Evolutionary conservation across 2,888 invertebrate genomes (phyloP).

Genomic region (Argyresthia goedartella): DNA sequence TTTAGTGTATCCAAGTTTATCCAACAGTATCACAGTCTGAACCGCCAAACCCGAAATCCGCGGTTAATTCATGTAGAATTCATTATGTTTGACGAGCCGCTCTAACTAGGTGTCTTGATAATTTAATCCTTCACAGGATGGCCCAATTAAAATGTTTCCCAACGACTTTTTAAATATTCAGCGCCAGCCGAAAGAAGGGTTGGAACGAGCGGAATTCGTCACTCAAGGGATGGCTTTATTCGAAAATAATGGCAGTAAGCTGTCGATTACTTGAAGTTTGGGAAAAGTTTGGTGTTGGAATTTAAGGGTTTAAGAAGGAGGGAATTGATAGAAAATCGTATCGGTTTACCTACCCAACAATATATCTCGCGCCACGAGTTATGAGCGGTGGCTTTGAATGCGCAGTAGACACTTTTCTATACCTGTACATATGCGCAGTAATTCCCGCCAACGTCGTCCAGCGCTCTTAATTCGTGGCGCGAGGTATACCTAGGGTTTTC

Average conservation of each 20-base stretch:
- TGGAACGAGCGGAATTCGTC: slow-evolving; percentile 50
- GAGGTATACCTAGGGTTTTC: no score
- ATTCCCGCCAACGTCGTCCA: no score
- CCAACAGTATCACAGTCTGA: no score
- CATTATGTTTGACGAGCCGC: slow-evolving; percentile 59
- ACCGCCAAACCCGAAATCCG: slow-evolving; percentile 7
- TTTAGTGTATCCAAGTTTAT: no score
- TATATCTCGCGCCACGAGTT: no score
- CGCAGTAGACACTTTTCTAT: no score
- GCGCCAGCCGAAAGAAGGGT: slow-evolving; percentile 20
- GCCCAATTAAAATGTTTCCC: slow-evolving; percentile 65
- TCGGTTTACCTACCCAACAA: neutral
- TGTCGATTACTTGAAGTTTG: slow-evolving; percentile 60
- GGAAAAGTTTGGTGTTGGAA: neutral
- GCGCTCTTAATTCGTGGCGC: no score
- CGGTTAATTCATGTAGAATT: slow-evolving; percentile 63
- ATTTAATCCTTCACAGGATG: slow-evolving; percentile 65
- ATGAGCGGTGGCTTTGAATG: no score
- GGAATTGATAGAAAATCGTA: slow-evolving; percentile 7
- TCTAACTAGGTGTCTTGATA: slow-evolving; percentile 70
- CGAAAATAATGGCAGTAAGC: slow-evolving; percentile 63
- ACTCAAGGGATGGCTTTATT: slow-evolving; percentile 53
- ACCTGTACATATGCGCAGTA: no score
- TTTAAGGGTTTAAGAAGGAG: neutral
- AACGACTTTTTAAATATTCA: slow-evolving; percentile 71